Percentiles rank a stretch among this genome's conserved stretches.
Conservation (phyloP, 2,888 invertebrate genomes). For the Eulithis prunata region DNA sequence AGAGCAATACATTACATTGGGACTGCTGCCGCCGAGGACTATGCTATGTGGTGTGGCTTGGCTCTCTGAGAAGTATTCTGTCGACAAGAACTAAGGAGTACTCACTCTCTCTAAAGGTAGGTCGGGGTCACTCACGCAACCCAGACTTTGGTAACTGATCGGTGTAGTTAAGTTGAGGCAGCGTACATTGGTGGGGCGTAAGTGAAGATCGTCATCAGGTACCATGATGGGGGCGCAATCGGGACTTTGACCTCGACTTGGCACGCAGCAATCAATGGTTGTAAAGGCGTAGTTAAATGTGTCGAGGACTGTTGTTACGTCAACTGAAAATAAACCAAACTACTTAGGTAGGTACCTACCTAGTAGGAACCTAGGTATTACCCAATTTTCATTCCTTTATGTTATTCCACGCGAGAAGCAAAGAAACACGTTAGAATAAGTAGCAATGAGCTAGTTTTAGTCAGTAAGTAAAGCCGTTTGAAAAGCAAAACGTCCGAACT, state of each 20-base stretch:
- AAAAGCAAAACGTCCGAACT: too few species aligned
- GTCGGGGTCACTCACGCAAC: conserved; percentile 45
- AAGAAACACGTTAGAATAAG: too few species aligned
- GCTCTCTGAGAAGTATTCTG: too few species aligned
- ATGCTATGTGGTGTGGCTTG: too few species aligned
- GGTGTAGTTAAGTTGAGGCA: conserved; percentile 60
- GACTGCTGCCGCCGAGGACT: too few species aligned
- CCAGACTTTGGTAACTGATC: conserved; percentile 56
- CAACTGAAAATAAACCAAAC: conserved; percentile 27
- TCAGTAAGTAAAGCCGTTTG: too few species aligned
- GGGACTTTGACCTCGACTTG: conserved; percentile 35
- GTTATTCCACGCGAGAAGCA: too few species aligned
- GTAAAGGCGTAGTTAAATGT: conserved; percentile 44
- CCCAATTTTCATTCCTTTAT: too few species aligned
- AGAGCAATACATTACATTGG: too few species aligned
- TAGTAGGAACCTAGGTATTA: too few species aligned
- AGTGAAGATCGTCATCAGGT: conserved; percentile 50
- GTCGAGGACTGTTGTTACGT: conserved; percentile 47
- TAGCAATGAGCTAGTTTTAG: too few species aligned
- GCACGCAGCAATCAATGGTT: conserved; percentile 40
- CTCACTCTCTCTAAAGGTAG: conserved; percentile 49
- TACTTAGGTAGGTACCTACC: too few species aligned
- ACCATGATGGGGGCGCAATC: conserved; percentile 54
- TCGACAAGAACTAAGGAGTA: neutral
- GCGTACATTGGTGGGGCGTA: conserved; percentile 49